phyloP scores from a whole-genome alignment of 2,888 invertebrate species.

The Phortica okadai region DNA sequence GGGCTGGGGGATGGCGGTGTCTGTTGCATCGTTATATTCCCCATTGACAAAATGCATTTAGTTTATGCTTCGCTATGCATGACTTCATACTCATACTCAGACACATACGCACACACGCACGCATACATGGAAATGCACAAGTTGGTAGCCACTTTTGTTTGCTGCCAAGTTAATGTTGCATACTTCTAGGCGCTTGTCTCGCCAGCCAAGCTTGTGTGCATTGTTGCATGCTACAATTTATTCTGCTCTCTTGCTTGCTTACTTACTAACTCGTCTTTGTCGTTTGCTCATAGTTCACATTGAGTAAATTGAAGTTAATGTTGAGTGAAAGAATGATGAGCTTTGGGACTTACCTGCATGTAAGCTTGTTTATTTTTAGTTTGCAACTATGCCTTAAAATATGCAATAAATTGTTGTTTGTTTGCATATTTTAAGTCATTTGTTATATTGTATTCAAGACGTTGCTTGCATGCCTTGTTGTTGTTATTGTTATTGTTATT shows the following conservation, averaged over 20 bases:
- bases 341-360: neutral
- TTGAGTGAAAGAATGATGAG: slow-evolving; percentile 25
- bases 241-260: neutral
- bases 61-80: too few relatives aligned
- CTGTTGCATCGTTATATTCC: neutral
- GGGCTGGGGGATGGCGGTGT: too few relatives aligned
- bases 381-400: neutral
- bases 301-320: slow-evolving; percentile 21
- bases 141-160: slow-evolving; percentile 1
- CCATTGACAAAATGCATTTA: neutral
- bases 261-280: neutral
- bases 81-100: too few relatives aligned
- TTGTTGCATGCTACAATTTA: neutral
- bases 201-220: slow-evolving; percentile 33
- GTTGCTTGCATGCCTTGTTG: neutral
- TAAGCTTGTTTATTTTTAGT: neutral
- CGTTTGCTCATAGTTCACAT: neutral
- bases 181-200: slow-evolving; percentile 46
- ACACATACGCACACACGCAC: too few relatives aligned
- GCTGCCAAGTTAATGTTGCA: slow-evolving; percentile 1
- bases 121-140: too few relatives aligned
- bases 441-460: neutral
- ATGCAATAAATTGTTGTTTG: slow-evolving; percentile 17
- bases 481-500: slow-evolving; percentile 23
- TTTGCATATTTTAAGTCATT: slow-evolving; percentile 7